Evolutionary conservation across 2,888 invertebrate genomes (phyloP).

Genomic region (Creontiades dilutus): DNA sequence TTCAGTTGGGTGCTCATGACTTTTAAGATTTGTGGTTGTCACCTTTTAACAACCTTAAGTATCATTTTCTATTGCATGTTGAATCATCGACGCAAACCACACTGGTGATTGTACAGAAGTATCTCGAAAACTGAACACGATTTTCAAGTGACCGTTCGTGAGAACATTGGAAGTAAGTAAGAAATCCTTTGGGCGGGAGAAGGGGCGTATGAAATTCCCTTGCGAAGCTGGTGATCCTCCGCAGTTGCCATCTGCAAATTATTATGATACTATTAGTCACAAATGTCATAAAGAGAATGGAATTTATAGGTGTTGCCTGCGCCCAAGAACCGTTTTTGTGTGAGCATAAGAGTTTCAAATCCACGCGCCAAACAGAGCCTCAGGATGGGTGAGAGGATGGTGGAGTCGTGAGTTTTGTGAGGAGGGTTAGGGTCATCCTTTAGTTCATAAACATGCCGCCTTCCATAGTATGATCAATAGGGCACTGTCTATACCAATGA

Average conservation of each 20-base stretch:
- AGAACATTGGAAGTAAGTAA: slow-evolving; percentile 11
- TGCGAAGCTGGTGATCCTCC: neutral
- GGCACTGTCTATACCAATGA: too few species aligned
- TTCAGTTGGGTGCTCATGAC: too few species aligned
- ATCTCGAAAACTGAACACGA: neutral
- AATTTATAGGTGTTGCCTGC: too few species aligned
- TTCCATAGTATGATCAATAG: too few species aligned
- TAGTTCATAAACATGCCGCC: too few species aligned
- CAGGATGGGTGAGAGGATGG: too few species aligned
- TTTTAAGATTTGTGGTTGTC: neutral
- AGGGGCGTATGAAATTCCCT: neutral
- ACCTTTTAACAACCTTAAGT: neutral
- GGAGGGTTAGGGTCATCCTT: too few species aligned
- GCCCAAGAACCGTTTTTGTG: too few species aligned
- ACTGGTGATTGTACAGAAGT: neutral
- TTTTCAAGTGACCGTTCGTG: neutral
- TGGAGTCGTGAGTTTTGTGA: too few species aligned
- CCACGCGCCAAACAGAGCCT: too few species aligned
- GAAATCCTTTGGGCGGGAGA: neutral
- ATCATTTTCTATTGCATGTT: neutral
- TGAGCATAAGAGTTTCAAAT: too few species aligned
- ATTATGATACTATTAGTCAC: neutral
- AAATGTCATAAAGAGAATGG: too few species aligned
- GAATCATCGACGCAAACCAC: neutral
- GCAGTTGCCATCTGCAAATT: neutral